Base-by-base conservation (phyloP, 2,888 invertebrate species). In the Diploptera punctata region DNA sequence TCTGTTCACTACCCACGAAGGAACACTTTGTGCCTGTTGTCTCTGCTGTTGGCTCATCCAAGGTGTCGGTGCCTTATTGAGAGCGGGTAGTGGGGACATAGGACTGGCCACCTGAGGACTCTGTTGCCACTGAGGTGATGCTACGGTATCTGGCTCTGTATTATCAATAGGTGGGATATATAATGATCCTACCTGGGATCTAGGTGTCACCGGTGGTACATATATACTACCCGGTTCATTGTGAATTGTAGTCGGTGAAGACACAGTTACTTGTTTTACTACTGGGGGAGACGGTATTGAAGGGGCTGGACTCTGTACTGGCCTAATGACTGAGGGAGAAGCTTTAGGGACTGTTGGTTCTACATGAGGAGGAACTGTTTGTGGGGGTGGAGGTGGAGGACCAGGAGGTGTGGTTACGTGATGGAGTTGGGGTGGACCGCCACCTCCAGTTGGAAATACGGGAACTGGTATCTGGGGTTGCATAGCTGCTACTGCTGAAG, bases 381-480 rank as follows among this genome's bases (percentile, higher is more conserved):
- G 79, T 76, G 75, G 73, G 67, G 70, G 80, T 29, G 80, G 78
- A 4, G 79, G 79, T 54, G 78, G 43, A 74, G 70, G 73, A 4
- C 79, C 77, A 60, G 69, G 78, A n/a, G 82, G 78, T 33, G 77
- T 76, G 19, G 76, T 76, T 61, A 74, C 71, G 29, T 54, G 72
- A 29, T 68, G 77, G 65, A 65, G 76, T 71, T 38, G 80, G 84
- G 85, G 77, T 84, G 84, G 76, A 84, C 82, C 67, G 81, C 81
- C 16, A 81, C 81, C 18, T 5, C 83, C 86, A 3, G 83, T 78
- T 44, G 88, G 89, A 75, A 89, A 87, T 26, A 90, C 90, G 77
- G 89, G 88, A 19, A 89, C 87, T 2, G 89, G 89, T 77, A 90
- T 86, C 78, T 89, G 89, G 26, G 89, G 87, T 78, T 89, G 87